These are phyloP conservation scores for Octodon degus DNA, from an alignment of 2,113 vertebrate genomes.

Conservation along the genomic window DNA sequence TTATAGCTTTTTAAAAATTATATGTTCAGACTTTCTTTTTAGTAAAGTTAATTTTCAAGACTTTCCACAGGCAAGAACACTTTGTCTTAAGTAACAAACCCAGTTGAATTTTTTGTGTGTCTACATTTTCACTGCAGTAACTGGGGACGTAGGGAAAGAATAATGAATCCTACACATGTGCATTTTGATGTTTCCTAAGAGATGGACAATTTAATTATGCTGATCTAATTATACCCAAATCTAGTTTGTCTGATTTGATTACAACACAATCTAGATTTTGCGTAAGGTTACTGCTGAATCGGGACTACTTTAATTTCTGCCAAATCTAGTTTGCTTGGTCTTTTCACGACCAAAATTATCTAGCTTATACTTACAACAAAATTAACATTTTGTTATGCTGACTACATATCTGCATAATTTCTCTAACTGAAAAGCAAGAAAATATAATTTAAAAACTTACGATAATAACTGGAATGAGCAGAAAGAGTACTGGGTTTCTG, in stretches of 20 bases:
- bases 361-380: slow-evolving; percentile 69
- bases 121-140: slow-evolving; percentile 64
- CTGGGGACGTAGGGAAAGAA: slow-evolving; percentile 31
- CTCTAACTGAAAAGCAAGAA: slow-evolving; percentile 51
- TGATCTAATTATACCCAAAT: slow-evolving; percentile 81
- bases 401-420: slow-evolving; percentile 59
- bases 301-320: slow-evolving; percentile 79
- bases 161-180: slow-evolving; percentile 70
- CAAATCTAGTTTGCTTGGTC: slow-evolving; percentile 78
- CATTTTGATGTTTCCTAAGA: slow-evolving; percentile 75
- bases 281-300: slow-evolving; percentile 81
- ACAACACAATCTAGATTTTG: slow-evolving; percentile 75
- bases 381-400: slow-evolving; percentile 73
- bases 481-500: neutral
- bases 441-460: slow-evolving; percentile 60
- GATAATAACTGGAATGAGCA: slow-evolving; percentile 31
- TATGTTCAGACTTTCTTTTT: neutral
- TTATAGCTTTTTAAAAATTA: neutral
- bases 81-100: slow-evolving; percentile 37
- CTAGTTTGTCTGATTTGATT: slow-evolving; percentile 81
- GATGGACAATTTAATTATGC: slow-evolving; percentile 79
- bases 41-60: slow-evolving; percentile 52
- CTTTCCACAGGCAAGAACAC: neutral
- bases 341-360: slow-evolving; percentile 75
- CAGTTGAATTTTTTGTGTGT: slow-evolving; percentile 47